Conservation (phyloP, 2,113 vertebrate genomes). For the Lophotis ruficrista region DNA sequence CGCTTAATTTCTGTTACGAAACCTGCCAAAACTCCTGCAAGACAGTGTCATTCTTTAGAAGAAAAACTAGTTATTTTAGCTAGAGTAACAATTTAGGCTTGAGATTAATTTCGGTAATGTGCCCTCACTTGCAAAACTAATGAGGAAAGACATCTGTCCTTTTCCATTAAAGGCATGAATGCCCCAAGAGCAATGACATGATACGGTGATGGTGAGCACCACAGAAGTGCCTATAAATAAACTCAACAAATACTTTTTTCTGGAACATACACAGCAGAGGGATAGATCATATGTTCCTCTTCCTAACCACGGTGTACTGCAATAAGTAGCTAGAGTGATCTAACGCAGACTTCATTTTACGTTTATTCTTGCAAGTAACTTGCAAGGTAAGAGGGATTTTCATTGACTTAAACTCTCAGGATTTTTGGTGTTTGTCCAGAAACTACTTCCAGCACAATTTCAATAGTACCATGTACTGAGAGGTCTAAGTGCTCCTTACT, state of each 20-base stretch:
- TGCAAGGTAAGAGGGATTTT: slow-evolving; percentile 9
- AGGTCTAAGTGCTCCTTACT: not conserved
- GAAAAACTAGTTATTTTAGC: not conserved
- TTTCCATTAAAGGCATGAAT: slow-evolving; percentile 12
- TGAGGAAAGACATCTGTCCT: not conserved
- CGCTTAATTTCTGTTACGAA: not conserved
- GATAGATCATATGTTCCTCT: not conserved
- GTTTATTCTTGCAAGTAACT: not conserved
- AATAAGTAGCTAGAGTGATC: not conserved
- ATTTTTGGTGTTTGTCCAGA: slow-evolving; percentile 3
- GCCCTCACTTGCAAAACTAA: not conserved
- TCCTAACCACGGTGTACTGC: not conserved
- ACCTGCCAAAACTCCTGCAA: not conserved
- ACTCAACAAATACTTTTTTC: not conserved
- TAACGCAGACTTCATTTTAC: not conserved
- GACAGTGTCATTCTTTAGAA: not conserved
- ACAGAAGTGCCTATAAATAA: slow-evolving; percentile 12
- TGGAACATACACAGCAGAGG: not conserved
- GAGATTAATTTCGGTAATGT: not conserved
- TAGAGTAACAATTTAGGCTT: not conserved
- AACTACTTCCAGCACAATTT: not conserved
- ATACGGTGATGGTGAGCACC: not conserved
- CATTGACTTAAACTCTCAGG: not conserved
- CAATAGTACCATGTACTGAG: not conserved
- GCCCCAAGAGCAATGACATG: not conserved